Evolutionary conservation across 2,113 vertebrate genomes (phyloP).

Genomic region (Picathartes gymnocephalus): DNA sequence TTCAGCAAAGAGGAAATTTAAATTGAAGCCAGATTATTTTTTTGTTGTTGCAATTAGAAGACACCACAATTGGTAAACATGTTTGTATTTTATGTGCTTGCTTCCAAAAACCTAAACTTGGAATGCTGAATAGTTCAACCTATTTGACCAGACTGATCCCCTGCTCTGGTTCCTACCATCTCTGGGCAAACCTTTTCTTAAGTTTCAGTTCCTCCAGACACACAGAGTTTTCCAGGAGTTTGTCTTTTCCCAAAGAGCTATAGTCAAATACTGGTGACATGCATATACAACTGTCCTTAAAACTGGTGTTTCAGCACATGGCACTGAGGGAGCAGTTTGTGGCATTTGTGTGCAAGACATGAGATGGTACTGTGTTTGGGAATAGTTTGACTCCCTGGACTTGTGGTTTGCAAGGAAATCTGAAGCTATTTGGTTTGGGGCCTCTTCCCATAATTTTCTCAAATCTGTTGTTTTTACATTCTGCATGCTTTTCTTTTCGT

Average conservation of each 20-base stretch:
- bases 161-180: not conserved
- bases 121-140: not conserved
- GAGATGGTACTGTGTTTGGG: not conserved
- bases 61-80: not conserved
- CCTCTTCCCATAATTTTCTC: not conserved
- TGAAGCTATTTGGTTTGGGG: not conserved
- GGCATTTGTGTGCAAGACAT: not conserved
- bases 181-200: not conserved
- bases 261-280: not conserved
- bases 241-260: not conserved
- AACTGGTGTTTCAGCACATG: not conserved
- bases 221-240: not conserved
- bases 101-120: not conserved
- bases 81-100: not conserved
- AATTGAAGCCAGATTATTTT: not conserved
- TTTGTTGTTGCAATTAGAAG: not conserved
- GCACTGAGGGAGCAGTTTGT: not conserved
- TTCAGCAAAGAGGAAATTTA: not conserved
- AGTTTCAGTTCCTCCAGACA: not conserved
- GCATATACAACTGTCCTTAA: not conserved
- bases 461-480: not conserved
- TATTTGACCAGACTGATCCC: not conserved
- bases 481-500: not conserved
- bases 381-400: not conserved
- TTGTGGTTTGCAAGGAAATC: not conserved